phyloP scores from a whole-genome alignment of 1,140 invertebrate genomes.

The Portunus trituberculatus region DNA sequence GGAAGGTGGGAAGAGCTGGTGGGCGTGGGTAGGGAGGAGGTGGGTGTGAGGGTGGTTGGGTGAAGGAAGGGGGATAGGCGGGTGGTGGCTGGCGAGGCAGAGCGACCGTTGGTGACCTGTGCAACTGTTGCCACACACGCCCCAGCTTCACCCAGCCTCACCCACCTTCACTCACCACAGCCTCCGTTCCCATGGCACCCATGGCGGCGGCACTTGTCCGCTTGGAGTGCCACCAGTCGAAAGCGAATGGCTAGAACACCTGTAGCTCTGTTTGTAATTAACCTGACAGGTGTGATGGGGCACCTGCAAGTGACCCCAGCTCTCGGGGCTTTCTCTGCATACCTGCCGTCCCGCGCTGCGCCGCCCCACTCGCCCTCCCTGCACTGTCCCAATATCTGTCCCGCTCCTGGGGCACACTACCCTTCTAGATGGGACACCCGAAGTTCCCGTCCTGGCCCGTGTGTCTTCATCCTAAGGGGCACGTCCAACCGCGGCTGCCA shows the following conservation, averaged over 20 bases:
- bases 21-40: not conserved
- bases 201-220: not conserved
- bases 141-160: not conserved
- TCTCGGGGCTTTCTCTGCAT: not conserved
- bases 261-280: not conserved
- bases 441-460: not conserved
- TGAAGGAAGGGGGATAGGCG: not conserved
- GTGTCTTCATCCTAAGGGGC: not conserved
- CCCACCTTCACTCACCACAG: not conserved
- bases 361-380: not conserved
- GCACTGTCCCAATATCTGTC: not conserved
- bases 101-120: conserved; percentile 17
- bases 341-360: not conserved
- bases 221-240: not conserved
- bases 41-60: not conserved
- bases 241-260: not conserved
- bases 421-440: not conserved
- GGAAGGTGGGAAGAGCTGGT: not conserved
- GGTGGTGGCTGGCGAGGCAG: conserved; percentile 5
- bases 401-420: too few species aligned
- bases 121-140: not conserved
- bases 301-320: not conserved
- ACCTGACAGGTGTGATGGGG: conserved; percentile 6
- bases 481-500: not conserved
- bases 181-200: not conserved